Evolutionary conservation across 1,140 invertebrate species (phyloP).

Genomic region (Trachymyrmex cornetzi): DNA sequence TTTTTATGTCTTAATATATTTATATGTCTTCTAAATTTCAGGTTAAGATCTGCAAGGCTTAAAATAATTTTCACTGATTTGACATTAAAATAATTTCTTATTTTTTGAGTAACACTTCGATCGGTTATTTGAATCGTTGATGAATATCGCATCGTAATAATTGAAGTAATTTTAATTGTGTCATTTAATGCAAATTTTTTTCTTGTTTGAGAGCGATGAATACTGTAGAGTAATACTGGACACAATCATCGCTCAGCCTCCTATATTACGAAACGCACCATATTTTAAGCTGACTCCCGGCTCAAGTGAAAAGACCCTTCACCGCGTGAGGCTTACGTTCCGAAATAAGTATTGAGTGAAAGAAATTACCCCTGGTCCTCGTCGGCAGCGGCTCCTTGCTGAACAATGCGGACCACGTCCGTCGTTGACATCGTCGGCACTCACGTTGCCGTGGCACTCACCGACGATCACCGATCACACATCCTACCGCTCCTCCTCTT

Average conservation of each 20-base stretch:
- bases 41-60: not conserved
- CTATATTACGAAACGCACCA: not conserved
- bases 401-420: slow-evolving; percentile 76
- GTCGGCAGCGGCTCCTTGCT: slow-evolving; percentile 73
- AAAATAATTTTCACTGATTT: not conserved
- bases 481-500: slow-evolving; percentile 31
- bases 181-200: not conserved
- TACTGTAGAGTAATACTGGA: not conserved
- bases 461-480: slow-evolving; percentile 64
- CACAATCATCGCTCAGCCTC: not conserved
- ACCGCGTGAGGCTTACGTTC: slow-evolving; percentile 10
- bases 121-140: not conserved
- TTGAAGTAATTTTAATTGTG: not conserved
- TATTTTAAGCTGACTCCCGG: slow-evolving; percentile 34
- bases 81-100: not conserved
- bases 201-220: not conserved
- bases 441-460: slow-evolving; percentile 28
- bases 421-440: slow-evolving; percentile 78
- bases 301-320: slow-evolving; percentile 28
- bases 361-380: slow-evolving; percentile 80
- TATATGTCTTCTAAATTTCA: not conserved
- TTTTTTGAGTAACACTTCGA: not conserved
- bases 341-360: slow-evolving; percentile 31
- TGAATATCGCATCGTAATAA: not conserved
- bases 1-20: too few species aligned